Conservation (phyloP, 2,797 vertebrate genomes). For the Brachyalestes nurse region DNA sequence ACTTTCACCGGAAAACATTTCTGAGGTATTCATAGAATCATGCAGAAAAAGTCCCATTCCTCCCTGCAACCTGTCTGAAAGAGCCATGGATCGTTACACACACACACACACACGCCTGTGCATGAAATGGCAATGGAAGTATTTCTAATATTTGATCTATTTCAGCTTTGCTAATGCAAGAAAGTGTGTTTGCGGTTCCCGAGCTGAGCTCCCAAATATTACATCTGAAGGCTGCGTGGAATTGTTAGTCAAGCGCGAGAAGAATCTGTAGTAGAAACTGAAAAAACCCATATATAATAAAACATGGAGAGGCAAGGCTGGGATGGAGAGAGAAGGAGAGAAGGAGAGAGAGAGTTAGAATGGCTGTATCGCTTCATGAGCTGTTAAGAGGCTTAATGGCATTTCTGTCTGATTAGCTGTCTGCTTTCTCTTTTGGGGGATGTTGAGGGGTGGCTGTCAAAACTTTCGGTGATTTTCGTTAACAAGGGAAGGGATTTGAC, state of each 20-base stretch:
- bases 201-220: background rate
- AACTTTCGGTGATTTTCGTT: too few species aligned
- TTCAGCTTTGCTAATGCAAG: constrained; percentile 3
- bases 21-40: constrained; percentile 4
- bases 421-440: too few species aligned
- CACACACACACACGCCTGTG: background rate
- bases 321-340: background rate
- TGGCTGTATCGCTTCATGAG: too few species aligned
- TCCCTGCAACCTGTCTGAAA: constrained; percentile 11
- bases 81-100: background rate
- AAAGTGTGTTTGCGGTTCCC: background rate
- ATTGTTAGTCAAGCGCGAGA: background rate
- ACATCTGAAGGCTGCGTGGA: background rate
- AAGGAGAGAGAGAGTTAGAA: background rate
- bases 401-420: too few species aligned
- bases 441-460: too few species aligned
- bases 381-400: too few species aligned
- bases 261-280: background rate
- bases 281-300: background rate
- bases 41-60: background rate
- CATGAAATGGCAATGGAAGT: constrained; percentile 22
- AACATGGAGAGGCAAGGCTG: background rate
- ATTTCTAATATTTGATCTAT: constrained; percentile 28
- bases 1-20: background rate
- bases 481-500: too few species aligned